A percentile compares a stretch with the other conserved stretches of the same genome.
Conservation (phyloP, 2,113 vertebrate species). For the Bufo bufo region DNA sequence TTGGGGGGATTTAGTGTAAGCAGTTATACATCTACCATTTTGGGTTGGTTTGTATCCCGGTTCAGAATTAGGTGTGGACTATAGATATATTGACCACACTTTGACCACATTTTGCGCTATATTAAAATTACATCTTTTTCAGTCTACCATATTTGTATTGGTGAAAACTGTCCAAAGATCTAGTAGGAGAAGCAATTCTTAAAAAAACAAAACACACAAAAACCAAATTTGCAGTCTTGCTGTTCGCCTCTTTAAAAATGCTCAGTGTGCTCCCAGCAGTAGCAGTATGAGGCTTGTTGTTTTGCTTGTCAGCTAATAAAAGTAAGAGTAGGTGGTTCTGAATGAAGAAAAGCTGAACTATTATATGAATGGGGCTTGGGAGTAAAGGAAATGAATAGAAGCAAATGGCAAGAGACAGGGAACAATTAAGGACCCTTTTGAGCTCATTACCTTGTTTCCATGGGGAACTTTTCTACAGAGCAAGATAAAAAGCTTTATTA, state of each 20-base stretch:
- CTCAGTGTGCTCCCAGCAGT: constrained; percentile 25
- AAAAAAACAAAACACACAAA: background rate
- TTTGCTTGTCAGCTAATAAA: constrained; percentile 59
- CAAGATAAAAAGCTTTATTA: constrained; percentile 50
- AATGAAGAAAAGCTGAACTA: constrained; percentile 22
- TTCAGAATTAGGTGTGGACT: no score
- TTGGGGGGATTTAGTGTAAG: no score
- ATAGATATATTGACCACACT: no score
- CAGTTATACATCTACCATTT: no score
- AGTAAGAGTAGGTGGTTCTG: constrained; percentile 59
- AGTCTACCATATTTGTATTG: background rate
- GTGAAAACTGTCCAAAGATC: background rate
- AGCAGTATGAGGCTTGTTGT: constrained; percentile 27
- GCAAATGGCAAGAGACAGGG: constrained; percentile 62
- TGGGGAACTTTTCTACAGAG: constrained; percentile 66
- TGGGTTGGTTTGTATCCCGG: no score
- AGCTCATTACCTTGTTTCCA: constrained; percentile 70
- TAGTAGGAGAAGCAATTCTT: constrained; percentile 13
- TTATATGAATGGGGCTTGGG: constrained; percentile 43
- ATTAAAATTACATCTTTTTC: background rate
- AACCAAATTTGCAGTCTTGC: background rate
- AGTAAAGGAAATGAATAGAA: constrained; percentile 62
- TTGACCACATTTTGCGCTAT: no score
- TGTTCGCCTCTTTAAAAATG: background rate
- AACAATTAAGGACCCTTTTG: constrained; percentile 60